A percentile compares a stretch with the other conserved stretches of the same genome.
phyloP scores from a whole-genome alignment of 2,888 invertebrate species.

The Hirtodrosophila alboralis region DNA sequence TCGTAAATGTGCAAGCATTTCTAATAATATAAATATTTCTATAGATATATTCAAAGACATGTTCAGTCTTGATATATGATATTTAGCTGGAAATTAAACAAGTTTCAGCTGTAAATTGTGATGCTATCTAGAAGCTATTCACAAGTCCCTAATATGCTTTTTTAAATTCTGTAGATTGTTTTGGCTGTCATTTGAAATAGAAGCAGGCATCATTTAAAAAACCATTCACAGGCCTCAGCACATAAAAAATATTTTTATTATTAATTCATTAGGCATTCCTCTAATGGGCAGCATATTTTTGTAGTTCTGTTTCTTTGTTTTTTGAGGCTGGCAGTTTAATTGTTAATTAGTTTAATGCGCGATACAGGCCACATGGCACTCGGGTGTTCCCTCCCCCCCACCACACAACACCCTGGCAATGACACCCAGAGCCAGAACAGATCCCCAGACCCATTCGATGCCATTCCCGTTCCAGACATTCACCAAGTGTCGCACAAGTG shows the following conservation, averaged over 20 bases:
- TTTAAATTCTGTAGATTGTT: slow-evolving; percentile 29
- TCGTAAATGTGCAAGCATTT: no score
- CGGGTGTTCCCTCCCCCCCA: neutral
- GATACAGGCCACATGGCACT: slow-evolving; percentile 71
- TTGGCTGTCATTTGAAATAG: slow-evolving; percentile 24
- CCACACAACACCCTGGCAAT: slow-evolving; percentile 9
- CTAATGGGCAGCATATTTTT: slow-evolving; percentile 73
- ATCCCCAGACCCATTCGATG: slow-evolving; percentile 20
- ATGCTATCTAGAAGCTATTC: neutral
- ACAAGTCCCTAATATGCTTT: slow-evolving; percentile 24
- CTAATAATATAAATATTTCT: no score
- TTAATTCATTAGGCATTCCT: slow-evolving; percentile 76
- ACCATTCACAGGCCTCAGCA: slow-evolving; percentile 32
- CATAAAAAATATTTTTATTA: slow-evolving; percentile 75
- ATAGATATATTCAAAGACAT: no score
- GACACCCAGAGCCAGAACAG: slow-evolving; percentile 48
- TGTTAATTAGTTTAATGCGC: slow-evolving; percentile 78
- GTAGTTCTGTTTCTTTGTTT: slow-evolving; percentile 34
- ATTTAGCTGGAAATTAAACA: no score
- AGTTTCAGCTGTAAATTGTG: slow-evolving; percentile 6
- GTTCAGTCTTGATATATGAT: no score
- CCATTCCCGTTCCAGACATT: slow-evolving; percentile 2
- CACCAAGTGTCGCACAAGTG: slow-evolving; percentile 67
- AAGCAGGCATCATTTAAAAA: slow-evolving; percentile 42
- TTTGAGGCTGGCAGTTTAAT: slow-evolving; percentile 68